Base-by-base conservation (phyloP, 2,113 vertebrate species). In the Bujurquina vittata region DNA sequence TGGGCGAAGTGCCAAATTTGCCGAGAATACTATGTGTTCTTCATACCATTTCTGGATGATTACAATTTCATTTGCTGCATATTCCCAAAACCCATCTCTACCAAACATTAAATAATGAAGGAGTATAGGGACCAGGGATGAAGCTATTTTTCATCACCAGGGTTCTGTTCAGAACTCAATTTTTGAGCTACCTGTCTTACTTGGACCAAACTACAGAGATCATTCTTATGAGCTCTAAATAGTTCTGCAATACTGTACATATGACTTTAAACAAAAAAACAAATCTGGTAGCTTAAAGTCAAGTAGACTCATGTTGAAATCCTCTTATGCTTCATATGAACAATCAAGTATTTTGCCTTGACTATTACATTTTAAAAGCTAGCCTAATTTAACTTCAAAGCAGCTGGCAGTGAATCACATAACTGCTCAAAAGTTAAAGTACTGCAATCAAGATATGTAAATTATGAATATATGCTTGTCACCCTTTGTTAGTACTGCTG, bases 401-500 rank as follows among this genome's bases (percentile, higher is more conserved):
- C 73, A 85, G 78, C 67, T 89, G 85, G 74, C 43, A 75, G 83
- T 86, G 86, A 57, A 80, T 85, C 74, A 90, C 57, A 83, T 78
- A 60, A 33, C 57, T 75, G 76, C 84, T 86, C 80, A 87, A 87
- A 92, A 90, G 89, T 89, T 49, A 81, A 89, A 91, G 78, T 80
- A 76, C 46, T 73, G 60, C 84, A 86, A 61, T 84, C 77, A 79
- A 80, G 35, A 77, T 67, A 82, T 88, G 84, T 81, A 87, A 88
- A 93, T 91, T 77, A 86, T 90, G 75, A 77, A 91, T 84, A 75
- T 73, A 80, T 81, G 10, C 43, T 54, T 61, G 17, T 49, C 43
- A 69, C 15, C 63, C 23, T 7, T 49, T 69, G 23, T 52, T 69
- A 69, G 65, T 23, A 69, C 4, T 29, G 65, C 26, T 69, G 17